Evolutionary conservation across 2,797 vertebrate species (phyloP), one percentile per base, ranked within the genome.

Genomic region (Echiichthys vipera): DNA sequence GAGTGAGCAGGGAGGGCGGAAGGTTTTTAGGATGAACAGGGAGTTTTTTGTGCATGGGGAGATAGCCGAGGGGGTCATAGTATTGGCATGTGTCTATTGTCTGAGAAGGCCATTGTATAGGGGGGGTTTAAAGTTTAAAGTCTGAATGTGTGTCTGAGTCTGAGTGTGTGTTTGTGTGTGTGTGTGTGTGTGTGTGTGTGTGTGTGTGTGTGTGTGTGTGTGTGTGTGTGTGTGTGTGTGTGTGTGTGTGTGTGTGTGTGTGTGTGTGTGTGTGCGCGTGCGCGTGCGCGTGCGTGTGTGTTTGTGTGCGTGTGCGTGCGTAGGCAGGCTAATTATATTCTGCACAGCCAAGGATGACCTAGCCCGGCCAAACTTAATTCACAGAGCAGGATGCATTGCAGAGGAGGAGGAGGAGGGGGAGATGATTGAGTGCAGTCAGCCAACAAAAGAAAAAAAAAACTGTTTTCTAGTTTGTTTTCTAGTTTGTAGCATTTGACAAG

Each of bases 31-130:
- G 68, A 72, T 24, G 77, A 77, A 84, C 86, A 84, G 78, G 76
- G 75, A 67, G 71, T 24, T 69, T 79, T 80, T 65, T 85, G 82
- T 88, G 86, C 65, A 61, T 47, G 42, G 8, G 58, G 70, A 75
- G 71, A 73, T 68, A 80, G 66, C 82, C 3, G 9, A 73, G 71
- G 80, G 87, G 89, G 81, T 88, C 73, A 85, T 22, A 81, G 75
- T 81, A 86, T 78, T 80, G 92, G 92, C 93, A 94, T 94, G 94
- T 90, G 93, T 90, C 93, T 90, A 91, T 95, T 94, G 93, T 94
- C 71, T 78, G 58, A 51, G 53, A 36, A 29, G 61, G 56, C 68
- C 65, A 81, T 91, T 91, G 88, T 91, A 47, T 71, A 22, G 37
- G 47, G 37, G 75, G 82, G 78, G 76, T 83, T 90, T 89, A 89